Evolutionary conservation across 2,113 vertebrate genomes (phyloP).

Genomic region (Equus quagga): DNA sequence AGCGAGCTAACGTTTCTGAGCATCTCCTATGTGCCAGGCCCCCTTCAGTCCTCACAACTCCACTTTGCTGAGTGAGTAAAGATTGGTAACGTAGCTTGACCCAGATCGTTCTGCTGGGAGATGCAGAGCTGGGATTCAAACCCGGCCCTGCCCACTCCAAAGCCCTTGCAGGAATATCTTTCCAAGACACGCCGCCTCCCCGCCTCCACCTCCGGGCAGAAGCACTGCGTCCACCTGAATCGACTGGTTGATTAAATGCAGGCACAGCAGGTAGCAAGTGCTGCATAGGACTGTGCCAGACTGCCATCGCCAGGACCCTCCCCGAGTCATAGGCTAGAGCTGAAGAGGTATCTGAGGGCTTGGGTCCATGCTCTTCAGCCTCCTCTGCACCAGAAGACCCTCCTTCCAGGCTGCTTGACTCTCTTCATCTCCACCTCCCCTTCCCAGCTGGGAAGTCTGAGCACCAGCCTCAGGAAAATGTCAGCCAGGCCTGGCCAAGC

Average conservation of each 20-base stretch:
- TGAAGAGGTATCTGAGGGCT: not conserved
- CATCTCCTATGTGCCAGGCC: not conserved
- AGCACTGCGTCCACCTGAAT: not conserved
- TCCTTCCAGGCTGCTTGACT: not conserved
- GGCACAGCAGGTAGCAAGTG: not conserved
- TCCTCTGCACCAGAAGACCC: conserved; percentile 28
- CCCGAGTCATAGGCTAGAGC: not conserved
- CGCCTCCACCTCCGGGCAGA: not conserved
- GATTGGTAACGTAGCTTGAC: not conserved
- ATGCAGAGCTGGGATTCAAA: not conserved
- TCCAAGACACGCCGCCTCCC: not conserved
- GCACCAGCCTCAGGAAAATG: conserved; percentile 87
- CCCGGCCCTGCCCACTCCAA: not conserved
- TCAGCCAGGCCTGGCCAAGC: conserved; percentile 87
- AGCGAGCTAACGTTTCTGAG: not conserved
- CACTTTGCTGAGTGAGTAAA: not conserved
- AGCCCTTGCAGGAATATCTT: not conserved
- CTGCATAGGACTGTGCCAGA: not conserved
- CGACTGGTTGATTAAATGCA: not conserved
- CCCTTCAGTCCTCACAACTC: not conserved
- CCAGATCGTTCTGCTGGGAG: not conserved
- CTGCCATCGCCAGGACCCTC: not conserved
- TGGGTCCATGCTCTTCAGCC: not conserved
- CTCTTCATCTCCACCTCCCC: not conserved
- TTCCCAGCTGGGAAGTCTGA: conserved; percentile 71